phyloP scores from a whole-genome alignment of 2,797 vertebrate genomes.

The Labroides dimidiatus region DNA sequence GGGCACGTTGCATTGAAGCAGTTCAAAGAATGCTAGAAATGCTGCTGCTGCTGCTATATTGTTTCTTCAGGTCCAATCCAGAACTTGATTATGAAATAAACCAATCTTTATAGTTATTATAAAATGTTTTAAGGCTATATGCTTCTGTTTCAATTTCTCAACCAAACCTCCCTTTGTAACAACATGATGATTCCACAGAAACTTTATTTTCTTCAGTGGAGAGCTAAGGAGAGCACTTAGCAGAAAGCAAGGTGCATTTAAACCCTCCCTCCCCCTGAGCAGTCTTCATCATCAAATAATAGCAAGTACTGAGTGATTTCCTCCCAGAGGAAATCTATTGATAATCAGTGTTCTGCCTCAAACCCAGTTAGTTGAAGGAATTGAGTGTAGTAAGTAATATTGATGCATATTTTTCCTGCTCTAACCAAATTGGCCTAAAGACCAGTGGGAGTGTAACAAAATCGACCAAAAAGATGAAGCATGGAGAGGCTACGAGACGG shows the following conservation, averaged over 20 bases:
- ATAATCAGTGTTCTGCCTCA: conserved; percentile 32
- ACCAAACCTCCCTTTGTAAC: background rate
- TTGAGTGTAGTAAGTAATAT: conserved; percentile 42
- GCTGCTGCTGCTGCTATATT: background rate
- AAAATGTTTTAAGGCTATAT: no score
- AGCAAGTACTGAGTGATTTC: conserved; percentile 8
- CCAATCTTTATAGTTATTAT: no score
- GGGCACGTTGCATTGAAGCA: conserved; percentile 7
- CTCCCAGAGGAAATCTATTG: conserved; percentile 50
- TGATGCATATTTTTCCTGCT: conserved; percentile 46
- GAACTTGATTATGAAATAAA: no score
- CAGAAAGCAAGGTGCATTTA: background rate
- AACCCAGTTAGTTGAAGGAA: conserved; percentile 30
- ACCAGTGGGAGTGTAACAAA: conserved; percentile 44
- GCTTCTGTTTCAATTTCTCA: no score
- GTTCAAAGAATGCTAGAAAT: conserved; percentile 22
- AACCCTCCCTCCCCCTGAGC: background rate
- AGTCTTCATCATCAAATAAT: conserved; percentile 35
- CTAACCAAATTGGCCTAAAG: conserved; percentile 52
- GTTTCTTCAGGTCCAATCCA: background rate
- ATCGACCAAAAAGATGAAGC: conserved; percentile 45
- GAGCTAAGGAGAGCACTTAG: background rate
- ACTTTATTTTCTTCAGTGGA: background rate
- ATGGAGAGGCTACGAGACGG: conserved; percentile 10
- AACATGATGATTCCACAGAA: background rate